Evolutionary conservation across 2,888 invertebrate species (phyloP).

Genomic region (Lissocephala sabroskyi): DNA sequence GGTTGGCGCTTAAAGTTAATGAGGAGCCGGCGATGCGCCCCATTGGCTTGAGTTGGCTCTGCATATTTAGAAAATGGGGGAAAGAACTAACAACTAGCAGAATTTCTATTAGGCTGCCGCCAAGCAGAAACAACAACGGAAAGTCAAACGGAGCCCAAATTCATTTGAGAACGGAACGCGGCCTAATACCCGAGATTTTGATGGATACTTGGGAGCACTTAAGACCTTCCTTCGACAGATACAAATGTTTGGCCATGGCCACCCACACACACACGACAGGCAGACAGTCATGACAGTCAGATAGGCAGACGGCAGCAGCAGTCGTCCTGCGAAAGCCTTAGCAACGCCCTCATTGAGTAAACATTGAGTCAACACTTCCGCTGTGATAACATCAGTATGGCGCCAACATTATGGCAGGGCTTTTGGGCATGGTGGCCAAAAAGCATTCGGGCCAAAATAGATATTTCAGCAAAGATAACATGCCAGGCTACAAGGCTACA

Average conservation of each 20-base stretch:
- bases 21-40: background rate
- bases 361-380: conserved; percentile 65
- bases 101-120: conserved; percentile 40
- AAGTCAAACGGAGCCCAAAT: conserved; percentile 19
- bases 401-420: conserved; percentile 53
- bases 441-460: conserved; percentile 46
- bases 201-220: background rate
- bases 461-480: conserved; percentile 48
- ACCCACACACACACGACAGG: conserved; percentile 24
- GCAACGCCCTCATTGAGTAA: conserved; percentile 62
- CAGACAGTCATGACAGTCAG: background rate
- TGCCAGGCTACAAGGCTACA: conserved; percentile 1
- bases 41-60: too few relatives aligned
- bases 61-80: conserved; percentile 44
- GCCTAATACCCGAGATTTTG: background rate
- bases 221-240: background rate
- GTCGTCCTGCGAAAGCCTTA: conserved; percentile 32
- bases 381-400: conserved; percentile 59
- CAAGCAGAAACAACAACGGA: conserved; percentile 24
- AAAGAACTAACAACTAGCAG: conserved; percentile 14
- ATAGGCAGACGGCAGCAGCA: conserved; percentile 1
- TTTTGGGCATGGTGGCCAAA: conserved; percentile 20
- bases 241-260: conserved; percentile 15
- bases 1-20: background rate
- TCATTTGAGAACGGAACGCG: conserved; percentile 11